Percentiles rank a stretch among this genome's conserved stretches.
Conservation (phyloP, 2,888 invertebrate species). For the Dermolepida albohirtum region DNA sequence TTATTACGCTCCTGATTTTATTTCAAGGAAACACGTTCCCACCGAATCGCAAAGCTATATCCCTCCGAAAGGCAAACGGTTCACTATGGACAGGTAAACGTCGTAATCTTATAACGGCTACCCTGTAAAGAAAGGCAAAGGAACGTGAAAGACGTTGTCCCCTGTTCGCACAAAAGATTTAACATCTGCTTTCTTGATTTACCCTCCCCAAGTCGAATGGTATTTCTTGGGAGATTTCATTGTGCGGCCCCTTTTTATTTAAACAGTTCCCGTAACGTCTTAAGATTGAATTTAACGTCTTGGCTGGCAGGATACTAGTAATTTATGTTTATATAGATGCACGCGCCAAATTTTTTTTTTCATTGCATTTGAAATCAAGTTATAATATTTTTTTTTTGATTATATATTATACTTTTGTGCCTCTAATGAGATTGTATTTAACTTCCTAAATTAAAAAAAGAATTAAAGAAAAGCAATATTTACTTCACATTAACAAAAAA, state of each 20-base stretch:
- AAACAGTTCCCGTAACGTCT: slow-evolving; percentile 61
- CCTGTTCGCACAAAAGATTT: slow-evolving; percentile 52
- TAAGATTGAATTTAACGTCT: slow-evolving; percentile 52
- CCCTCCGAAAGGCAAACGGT: slow-evolving; percentile 28
- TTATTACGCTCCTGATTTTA: not conserved
- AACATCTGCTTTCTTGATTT: slow-evolving; percentile 63
- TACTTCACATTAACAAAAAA: not conserved
- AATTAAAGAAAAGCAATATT: too few species aligned
- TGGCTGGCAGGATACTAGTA: slow-evolving; percentile 21
- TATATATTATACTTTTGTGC: too few species aligned
- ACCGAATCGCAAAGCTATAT: slow-evolving; percentile 35
- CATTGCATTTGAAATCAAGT: too few species aligned
- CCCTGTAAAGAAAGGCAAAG: slow-evolving; percentile 41
- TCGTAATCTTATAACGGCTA: slow-evolving; percentile 31
- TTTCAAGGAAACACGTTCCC: slow-evolving; percentile 26
- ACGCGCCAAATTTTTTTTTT: slow-evolving; percentile 14
- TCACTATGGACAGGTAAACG: slow-evolving; percentile 37
- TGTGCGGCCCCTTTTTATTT: slow-evolving; percentile 46
- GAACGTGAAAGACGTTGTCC: slow-evolving; percentile 60
- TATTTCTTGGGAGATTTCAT: slow-evolving; percentile 49
- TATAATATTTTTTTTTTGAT: too few species aligned
- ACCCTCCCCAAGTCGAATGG: slow-evolving; percentile 60
- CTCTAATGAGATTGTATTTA: too few species aligned
- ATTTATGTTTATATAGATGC: slow-evolving; percentile 3
- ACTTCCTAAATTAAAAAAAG: too few species aligned